Conservation (phyloP, 2,888 invertebrate species). For the Xestobium rufovillosum region DNA sequence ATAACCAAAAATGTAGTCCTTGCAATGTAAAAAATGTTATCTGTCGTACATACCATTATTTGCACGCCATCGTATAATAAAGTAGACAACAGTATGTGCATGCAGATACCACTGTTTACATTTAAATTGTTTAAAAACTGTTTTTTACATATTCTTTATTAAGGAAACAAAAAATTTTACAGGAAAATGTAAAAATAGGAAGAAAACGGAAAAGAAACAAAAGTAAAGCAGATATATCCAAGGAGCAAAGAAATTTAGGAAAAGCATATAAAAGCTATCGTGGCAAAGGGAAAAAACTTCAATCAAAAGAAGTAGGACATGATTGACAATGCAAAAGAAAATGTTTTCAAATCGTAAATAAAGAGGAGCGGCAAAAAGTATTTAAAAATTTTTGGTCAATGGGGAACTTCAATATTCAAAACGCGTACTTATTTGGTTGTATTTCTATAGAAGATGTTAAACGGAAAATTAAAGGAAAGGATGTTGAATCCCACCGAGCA, state of each 20-base stretch:
- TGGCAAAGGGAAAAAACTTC: not conserved
- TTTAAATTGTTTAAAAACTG: not conserved
- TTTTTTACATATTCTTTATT: not conserved
- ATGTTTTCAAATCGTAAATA: not conserved
- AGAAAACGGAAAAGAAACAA: not conserved
- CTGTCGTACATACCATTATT: conserved; percentile 1
- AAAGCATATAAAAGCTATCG: not conserved
- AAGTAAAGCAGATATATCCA: too few relatives aligned
- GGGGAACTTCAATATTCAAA: conserved; percentile 7
- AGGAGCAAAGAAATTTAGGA: not conserved
- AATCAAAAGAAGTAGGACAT: not conserved
- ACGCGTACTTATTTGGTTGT: conserved; percentile 10
- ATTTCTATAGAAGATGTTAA: not conserved
- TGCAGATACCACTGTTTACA: conserved; percentile 2
- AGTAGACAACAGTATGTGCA: conserved; percentile 1
- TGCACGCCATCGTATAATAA: not conserved
- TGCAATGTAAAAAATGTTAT: conserved; percentile 2
- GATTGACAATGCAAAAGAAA: not conserved
- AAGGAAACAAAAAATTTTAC: not conserved
- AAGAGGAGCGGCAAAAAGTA: not conserved
- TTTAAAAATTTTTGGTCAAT: conserved; percentile 10
- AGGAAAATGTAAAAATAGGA: not conserved
- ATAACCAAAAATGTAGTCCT: not conserved
- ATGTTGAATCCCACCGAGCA: too few relatives aligned
- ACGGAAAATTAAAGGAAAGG: conserved; percentile 6